Conservation (phyloP, 2,888 invertebrate species). For the Thereva unica region DNA sequence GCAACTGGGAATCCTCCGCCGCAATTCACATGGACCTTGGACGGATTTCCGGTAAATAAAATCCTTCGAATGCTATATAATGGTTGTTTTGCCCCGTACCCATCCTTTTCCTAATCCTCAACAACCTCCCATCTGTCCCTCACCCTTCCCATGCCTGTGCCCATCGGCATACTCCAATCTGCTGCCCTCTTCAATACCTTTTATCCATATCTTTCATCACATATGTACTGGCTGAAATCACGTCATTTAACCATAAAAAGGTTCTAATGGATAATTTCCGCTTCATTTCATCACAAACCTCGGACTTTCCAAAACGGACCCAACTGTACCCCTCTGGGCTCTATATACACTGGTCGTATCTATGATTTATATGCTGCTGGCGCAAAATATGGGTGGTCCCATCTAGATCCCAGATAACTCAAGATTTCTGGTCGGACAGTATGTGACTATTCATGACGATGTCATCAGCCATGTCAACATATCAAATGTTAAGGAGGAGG, state of each 20-base stretch:
- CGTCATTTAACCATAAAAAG: slow-evolving; percentile 37
- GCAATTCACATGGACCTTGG: slow-evolving; percentile 87
- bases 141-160: too few relatives aligned
- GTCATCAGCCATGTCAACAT: slow-evolving; percentile 92
- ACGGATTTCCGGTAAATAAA: slow-evolving; percentile 80
- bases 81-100: too few relatives aligned
- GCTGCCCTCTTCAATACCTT: too few relatives aligned
- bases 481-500: slow-evolving; percentile 83
- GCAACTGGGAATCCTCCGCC: slow-evolving; percentile 95
- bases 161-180: too few relatives aligned
- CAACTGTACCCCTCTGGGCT: too few relatives aligned
- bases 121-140: background rate
- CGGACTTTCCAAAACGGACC: slow-evolving; percentile 1
- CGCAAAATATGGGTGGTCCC: background rate
- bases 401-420: slow-evolving; percentile 59
- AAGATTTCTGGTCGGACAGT: slow-evolving; percentile 88
- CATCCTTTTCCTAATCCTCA: background rate
- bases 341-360: too few relatives aligned
- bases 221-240: background rate
- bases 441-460: slow-evolving; percentile 89
- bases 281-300: slow-evolving; percentile 39
- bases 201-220: too few relatives aligned
- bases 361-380: too few relatives aligned
- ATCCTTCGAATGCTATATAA: background rate
- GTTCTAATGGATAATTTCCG: slow-evolving; percentile 42